A percentile compares a stretch with the other conserved stretches of the same genome.
Evolutionary conservation across 2,888 invertebrate genomes (phyloP).

Genomic region (Polydrusus pterygomalis): DNA sequence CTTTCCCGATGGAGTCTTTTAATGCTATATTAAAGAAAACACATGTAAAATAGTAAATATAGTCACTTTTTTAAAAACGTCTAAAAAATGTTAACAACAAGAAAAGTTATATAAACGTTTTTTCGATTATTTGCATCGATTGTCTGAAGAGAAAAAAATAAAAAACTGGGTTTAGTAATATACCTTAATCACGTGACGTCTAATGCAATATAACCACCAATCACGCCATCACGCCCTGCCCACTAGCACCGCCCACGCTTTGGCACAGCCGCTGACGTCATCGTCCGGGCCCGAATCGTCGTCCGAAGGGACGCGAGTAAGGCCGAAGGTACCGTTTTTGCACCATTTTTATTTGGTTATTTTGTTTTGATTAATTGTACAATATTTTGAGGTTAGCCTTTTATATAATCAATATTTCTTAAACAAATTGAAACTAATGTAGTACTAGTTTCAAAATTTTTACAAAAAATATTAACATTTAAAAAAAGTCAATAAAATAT

Average conservation of each 20-base stretch:
- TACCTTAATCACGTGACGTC: constrained; percentile 23
- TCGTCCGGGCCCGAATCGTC: constrained; percentile 55
- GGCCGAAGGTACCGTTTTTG: constrained; percentile 56
- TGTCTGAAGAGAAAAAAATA: no score
- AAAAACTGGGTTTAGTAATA: neutral
- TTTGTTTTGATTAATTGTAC: constrained; percentile 25
- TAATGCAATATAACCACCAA: constrained; percentile 36
- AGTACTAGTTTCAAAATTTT: no score
- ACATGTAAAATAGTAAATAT: no score
- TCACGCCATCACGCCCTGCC: constrained; percentile 55
- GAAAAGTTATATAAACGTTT: no score
- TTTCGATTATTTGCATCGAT: no score
- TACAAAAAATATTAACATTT: no score
- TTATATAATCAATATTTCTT: no score
- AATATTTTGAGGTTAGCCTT: constrained; percentile 23
- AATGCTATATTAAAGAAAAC: neutral
- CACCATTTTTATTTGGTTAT: constrained; percentile 43
- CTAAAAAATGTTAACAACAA: no score
- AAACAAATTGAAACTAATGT: no score
- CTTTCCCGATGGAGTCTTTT: neutral
- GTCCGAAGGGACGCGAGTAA: constrained; percentile 49
- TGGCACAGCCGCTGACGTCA: constrained; percentile 57
- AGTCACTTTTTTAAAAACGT: no score
- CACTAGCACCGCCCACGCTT: constrained; percentile 57
- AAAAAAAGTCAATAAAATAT: no score